Conservation (phyloP, 2,888 invertebrate genomes). For the Drosophila pseudotalamancana region DNA sequence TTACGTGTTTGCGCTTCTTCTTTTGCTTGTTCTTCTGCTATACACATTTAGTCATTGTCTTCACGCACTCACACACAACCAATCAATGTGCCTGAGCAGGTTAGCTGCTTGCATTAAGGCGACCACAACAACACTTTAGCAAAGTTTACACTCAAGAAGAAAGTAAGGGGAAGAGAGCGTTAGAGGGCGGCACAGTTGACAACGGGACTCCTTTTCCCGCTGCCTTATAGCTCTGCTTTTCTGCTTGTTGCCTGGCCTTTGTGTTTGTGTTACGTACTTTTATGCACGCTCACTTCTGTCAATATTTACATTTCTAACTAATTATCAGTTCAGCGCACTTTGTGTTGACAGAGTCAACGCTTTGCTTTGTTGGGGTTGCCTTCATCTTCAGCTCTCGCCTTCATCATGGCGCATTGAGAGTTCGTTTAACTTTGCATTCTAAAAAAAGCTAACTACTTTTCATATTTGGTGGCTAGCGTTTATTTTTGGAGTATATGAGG, state of each 20-base stretch:
- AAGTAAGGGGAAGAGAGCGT: background rate
- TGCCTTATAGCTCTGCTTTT: conserved; percentile 1
- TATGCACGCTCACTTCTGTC: conserved; percentile 66
- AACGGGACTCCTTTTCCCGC: conserved; percentile 22
- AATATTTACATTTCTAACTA: conserved; percentile 76
- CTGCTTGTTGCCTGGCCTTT: conserved; percentile 12
- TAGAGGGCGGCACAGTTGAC: conserved; percentile 10
- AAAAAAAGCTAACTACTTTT: conserved; percentile 37
- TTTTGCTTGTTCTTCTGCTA: conserved; percentile 18
- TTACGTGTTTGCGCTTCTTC: conserved; percentile 47
- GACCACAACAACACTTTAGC: conserved; percentile 1
- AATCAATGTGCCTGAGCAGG: conserved; percentile 25
- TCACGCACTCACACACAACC: conserved; percentile 3
- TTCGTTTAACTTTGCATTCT: conserved; percentile 73
- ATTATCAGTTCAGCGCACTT: conserved; percentile 80
- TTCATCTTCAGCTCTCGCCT: conserved; percentile 6
- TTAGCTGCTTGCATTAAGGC: conserved; percentile 35
- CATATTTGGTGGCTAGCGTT: conserved; percentile 22
- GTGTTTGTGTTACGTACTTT: conserved; percentile 40
- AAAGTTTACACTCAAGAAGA: background rate
- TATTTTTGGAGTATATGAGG: conserved; percentile 27
- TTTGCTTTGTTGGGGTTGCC: conserved; percentile 40
- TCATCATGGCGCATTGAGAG: conserved; percentile 36
- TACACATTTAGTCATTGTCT: conserved; percentile 8
- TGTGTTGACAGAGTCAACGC: conserved; percentile 63